Conservation (phyloP, 2,797 vertebrate genomes). For the Synanceia verrucosa region DNA sequence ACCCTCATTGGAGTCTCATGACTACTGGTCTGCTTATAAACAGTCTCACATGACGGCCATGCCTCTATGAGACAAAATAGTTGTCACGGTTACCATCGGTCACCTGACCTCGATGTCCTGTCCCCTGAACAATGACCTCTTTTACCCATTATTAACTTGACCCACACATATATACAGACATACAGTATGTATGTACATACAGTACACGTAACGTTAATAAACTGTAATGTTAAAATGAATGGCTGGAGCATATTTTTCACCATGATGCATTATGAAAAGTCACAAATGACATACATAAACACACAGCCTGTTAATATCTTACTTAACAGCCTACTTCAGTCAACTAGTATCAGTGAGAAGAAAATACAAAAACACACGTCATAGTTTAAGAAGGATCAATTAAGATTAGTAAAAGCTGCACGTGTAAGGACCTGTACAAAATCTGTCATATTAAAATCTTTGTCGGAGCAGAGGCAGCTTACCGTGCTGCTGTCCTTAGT, state of each 20-base stretch:
- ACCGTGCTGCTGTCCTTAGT: slow-evolving; percentile 50
- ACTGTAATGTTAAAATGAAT: not conserved
- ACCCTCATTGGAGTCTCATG: slow-evolving; percentile 64
- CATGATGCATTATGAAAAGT: not conserved
- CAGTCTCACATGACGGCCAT: slow-evolving; percentile 65
- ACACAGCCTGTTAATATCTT: not conserved
- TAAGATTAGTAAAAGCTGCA: not conserved
- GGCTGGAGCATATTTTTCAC: not conserved
- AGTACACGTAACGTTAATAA: not conserved
- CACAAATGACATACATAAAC: not conserved
- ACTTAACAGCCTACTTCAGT: not conserved
- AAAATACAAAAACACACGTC: not conserved
- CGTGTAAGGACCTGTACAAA: not conserved
- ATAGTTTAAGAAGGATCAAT: not conserved
- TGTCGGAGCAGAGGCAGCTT: slow-evolving; percentile 42
- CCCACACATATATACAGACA: not conserved
- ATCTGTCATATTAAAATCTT: not conserved
- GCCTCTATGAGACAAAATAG: slow-evolving; percentile 12
- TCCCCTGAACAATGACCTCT: slow-evolving; percentile 4
- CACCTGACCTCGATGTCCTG: slow-evolving; percentile 52
- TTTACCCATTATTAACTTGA: not conserved
- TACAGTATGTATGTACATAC: too few relatives aligned
- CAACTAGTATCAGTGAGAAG: not conserved
- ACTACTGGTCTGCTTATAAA: slow-evolving; percentile 47
- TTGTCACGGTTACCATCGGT: slow-evolving; percentile 22